Conservation (phyloP, 2,888 invertebrate genomes). For the Caenorhabditis wallacei region DNA sequence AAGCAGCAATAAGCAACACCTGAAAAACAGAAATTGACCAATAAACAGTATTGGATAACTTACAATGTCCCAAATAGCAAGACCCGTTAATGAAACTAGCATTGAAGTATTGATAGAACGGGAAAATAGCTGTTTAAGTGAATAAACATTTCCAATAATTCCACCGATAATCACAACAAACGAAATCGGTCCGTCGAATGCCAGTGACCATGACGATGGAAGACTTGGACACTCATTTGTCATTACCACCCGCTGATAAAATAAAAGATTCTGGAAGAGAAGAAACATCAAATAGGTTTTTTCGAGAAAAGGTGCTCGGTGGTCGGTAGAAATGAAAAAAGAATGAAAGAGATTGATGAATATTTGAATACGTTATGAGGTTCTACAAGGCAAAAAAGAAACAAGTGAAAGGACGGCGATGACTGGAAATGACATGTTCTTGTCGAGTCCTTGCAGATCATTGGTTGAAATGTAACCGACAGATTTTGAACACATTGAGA, state of each 20-base stretch:
- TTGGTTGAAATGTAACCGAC: not conserved
- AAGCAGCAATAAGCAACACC: conserved; percentile 71
- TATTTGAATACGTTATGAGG: conserved; percentile 56
- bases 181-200: conserved; percentile 71
- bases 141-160: conserved; percentile 72
- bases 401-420: conserved; percentile 3
- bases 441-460: conserved; percentile 1
- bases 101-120: conserved; percentile 76
- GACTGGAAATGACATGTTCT: conserved; percentile 46
- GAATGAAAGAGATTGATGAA: conserved; percentile 39
- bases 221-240: conserved; percentile 51
- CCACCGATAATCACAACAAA: conserved; percentile 66
- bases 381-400: conserved; percentile 19
- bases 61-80: conserved; percentile 64
- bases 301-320: conserved; percentile 30
- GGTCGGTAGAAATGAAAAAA: conserved; percentile 32
- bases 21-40: conserved; percentile 4
- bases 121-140: conserved; percentile 70
- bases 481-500: not conserved
- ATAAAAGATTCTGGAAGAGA: conserved; percentile 12
- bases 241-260: conserved; percentile 32
- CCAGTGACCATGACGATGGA: conserved; percentile 53
- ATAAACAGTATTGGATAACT: not conserved
- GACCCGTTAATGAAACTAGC: conserved; percentile 75
- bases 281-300: not conserved